phyloP scores from a whole-genome alignment of 2,888 invertebrate genomes.

The Plebejus anna region DNA sequence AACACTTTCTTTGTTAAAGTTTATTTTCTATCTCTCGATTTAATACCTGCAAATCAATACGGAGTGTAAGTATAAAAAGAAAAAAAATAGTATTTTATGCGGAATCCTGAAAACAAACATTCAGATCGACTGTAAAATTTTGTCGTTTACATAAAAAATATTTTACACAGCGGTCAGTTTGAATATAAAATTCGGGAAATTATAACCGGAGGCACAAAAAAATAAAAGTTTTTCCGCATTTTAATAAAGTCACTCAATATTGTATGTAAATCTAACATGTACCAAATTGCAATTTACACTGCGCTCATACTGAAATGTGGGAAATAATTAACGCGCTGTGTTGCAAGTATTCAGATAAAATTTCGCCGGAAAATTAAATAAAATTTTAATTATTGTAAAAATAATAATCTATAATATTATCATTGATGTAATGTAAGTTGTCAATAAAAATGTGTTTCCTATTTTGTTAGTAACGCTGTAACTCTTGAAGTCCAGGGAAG shows the following conservation, averaged over 20 bases:
- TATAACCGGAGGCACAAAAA: not conserved
- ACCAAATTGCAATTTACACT: conserved; percentile 38
- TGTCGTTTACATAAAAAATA: not conserved
- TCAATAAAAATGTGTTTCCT: no score
- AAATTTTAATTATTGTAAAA: no score
- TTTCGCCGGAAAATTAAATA: not conserved
- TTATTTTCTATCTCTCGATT: no score
- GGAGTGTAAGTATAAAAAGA: no score
- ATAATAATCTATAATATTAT: no score
- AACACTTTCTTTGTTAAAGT: no score
- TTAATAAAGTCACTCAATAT: conserved; percentile 33
- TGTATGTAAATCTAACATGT: conserved; percentile 38
- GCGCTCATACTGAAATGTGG: conserved; percentile 39
- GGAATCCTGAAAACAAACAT: not conserved
- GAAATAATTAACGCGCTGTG: conserved; percentile 37
- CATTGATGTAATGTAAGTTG: no score
- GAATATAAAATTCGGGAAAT: not conserved
- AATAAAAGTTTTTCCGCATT: conserved; percentile 1
- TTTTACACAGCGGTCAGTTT: not conserved
- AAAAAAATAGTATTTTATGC: not conserved
- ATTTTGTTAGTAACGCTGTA: no score
- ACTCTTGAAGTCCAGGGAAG: no score
- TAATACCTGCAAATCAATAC: no score
- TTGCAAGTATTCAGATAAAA: not conserved
- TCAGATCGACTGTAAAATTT: not conserved